Evolutionary conservation across 2,888 invertebrate species (phyloP).

Genomic region (Mongoloraphidia duomilia): DNA sequence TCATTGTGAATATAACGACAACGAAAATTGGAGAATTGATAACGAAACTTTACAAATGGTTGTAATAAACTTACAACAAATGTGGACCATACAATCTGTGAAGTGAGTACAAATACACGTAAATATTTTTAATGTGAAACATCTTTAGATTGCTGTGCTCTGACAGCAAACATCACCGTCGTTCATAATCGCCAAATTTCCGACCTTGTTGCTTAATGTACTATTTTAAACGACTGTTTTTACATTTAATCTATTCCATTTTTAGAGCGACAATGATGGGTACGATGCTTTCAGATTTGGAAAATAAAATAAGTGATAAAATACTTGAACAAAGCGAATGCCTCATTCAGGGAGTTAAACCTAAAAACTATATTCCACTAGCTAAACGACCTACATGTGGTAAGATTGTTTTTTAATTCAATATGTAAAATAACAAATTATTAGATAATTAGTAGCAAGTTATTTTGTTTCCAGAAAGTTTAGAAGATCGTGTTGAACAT

Average conservation of each 20-base stretch:
- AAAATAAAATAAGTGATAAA: slow-evolving; percentile 22
- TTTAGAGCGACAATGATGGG: slow-evolving; percentile 41
- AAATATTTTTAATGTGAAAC: neutral
- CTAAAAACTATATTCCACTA: slow-evolving; percentile 57
- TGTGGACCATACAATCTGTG: slow-evolving; percentile 58
- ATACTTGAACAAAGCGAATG: slow-evolving; percentile 29
- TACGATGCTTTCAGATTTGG: slow-evolving; percentile 38
- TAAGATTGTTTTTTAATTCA: slow-evolving; percentile 28
- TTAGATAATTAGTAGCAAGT: no score
- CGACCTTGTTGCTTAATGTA: neutral
- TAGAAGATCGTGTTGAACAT: no score
- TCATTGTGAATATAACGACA: slow-evolving; percentile 50
- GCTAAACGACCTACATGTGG: slow-evolving; percentile 64
- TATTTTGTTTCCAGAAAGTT: no score
- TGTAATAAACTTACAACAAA: slow-evolving; percentile 50
- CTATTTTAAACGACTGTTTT: slow-evolving; percentile 1
- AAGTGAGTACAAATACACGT: slow-evolving; percentile 40
- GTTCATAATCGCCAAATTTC: neutral
- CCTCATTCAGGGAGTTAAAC: slow-evolving; percentile 50
- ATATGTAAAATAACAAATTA: no score
- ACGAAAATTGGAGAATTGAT: slow-evolving; percentile 41
- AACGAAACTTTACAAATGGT: slow-evolving; percentile 40
- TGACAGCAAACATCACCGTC: no score
- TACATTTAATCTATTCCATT: slow-evolving; percentile 13
- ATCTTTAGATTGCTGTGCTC: neutral